Conservation (phyloP, 2,797 vertebrate species). For the Sebastes trivittatus region DNA sequence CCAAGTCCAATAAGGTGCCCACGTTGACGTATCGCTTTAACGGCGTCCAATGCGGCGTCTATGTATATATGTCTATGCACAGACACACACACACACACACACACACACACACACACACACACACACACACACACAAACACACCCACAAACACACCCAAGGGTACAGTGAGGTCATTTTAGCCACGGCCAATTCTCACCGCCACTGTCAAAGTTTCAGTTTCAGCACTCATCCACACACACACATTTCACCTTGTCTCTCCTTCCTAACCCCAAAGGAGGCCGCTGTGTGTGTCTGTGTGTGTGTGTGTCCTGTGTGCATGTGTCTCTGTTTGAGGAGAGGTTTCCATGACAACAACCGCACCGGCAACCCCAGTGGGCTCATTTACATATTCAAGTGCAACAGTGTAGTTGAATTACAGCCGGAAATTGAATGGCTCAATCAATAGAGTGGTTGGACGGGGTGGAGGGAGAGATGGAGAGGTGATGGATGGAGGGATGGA, state of each 20-base stretch:
- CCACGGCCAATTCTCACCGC: constrained; percentile 38
- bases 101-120: not conserved
- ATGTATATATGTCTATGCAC: not conserved
- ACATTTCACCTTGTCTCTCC: constrained; percentile 68
- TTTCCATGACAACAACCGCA: constrained; percentile 73
- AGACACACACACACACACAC: not conserved
- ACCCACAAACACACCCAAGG: constrained; percentile 32
- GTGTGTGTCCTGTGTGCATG: constrained; percentile 21
- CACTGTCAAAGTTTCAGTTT: constrained; percentile 57
- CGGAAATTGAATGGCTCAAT: constrained; percentile 79
- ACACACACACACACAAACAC: not conserved
- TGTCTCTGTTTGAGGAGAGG: constrained; percentile 62
- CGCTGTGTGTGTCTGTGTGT: not conserved
- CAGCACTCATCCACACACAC: constrained; percentile 21
- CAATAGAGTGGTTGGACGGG: constrained; percentile 69
- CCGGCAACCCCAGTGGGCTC: constrained; percentile 66
- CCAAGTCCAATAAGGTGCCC: too few relatives aligned
- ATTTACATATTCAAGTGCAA: constrained; percentile 84
- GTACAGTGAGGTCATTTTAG: constrained; percentile 67
- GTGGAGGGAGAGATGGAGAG: constrained; percentile 1
- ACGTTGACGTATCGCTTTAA: too few relatives aligned
- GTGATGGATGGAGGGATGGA: constrained; percentile 38
- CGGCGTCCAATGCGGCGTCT: too few relatives aligned
- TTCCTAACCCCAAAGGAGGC: constrained; percentile 55
- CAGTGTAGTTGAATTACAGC: constrained; percentile 76